A percentile compares a stretch with the other conserved stretches of the same genome.
phyloP scores from a whole-genome alignment of 1,140 invertebrate genomes.

The Drosophila kurseongensis region DNA sequence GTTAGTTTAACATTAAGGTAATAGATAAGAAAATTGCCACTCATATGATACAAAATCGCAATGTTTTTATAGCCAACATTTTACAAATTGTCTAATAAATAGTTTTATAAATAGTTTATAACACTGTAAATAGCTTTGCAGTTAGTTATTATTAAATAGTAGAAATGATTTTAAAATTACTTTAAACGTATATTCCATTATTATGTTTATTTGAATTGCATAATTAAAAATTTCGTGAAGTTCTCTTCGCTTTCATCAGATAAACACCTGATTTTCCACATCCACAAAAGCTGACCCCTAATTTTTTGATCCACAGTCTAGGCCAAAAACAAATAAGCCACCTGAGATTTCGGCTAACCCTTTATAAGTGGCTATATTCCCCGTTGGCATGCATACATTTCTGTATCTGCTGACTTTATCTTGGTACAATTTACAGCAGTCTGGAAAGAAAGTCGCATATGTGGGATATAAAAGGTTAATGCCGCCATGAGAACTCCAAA shows the following conservation, averaged over 20 bases:
- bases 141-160: too few species aligned
- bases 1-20: neutral
- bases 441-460: conserved; percentile 12
- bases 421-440: conserved; percentile 33
- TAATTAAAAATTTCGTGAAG: neutral
- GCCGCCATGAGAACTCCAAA: neutral
- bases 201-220: neutral
- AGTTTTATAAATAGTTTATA: too few species aligned
- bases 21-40: too few species aligned
- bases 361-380: conserved; percentile 3
- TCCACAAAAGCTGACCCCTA: conserved; percentile 15
- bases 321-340: conserved; percentile 21
- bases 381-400: neutral
- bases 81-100: neutral
- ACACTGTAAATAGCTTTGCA: too few species aligned
- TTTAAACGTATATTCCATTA: neutral
- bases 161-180: too few species aligned
- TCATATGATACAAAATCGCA: too few species aligned
- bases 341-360: conserved; percentile 8
- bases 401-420: conserved; percentile 36
- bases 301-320: conserved; percentile 25
- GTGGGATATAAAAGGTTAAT: conserved; percentile 41
- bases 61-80: neutral
- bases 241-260: conserved; percentile 10
- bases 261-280: conserved; percentile 8